Conservation (phyloP, 2,113 vertebrate species). For the Hymenochirus boettgeri region DNA sequence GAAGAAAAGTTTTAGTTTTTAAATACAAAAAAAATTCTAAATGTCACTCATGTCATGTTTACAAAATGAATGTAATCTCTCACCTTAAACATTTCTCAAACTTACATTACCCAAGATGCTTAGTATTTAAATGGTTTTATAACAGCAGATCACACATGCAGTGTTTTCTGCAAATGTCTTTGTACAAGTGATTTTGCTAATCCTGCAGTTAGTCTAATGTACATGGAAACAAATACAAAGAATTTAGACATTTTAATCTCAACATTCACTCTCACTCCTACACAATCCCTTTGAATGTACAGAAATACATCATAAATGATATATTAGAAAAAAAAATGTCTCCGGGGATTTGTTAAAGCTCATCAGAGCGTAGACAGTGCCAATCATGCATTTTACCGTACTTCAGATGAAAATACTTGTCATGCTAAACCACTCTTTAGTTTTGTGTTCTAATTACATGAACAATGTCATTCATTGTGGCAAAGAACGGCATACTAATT, state of each 20-base stretch:
- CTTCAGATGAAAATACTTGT: conserved; percentile 24
- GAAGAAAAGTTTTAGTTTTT: too few relatives aligned
- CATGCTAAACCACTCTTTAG: conserved; percentile 10
- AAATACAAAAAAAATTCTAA: too few relatives aligned
- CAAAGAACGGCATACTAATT: conserved; percentile 6
- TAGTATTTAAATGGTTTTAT: too few relatives aligned
- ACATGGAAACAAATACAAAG: background rate
- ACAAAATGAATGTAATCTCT: too few relatives aligned
- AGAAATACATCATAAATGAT: conserved; percentile 29
- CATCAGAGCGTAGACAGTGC: conserved; percentile 26
- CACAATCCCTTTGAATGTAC: conserved; percentile 25
- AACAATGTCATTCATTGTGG: conserved; percentile 22
- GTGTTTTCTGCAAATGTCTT: background rate
- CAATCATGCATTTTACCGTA: conserved; percentile 19
- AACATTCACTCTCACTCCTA: conserved; percentile 19
- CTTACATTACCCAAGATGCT: too few relatives aligned
- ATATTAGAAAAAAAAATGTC: conserved; percentile 27
- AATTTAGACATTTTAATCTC: conserved; percentile 2
- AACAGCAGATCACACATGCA: too few relatives aligned
- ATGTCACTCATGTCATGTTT: too few relatives aligned
- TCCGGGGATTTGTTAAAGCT: conserved; percentile 30
- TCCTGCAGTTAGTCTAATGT: conserved; percentile 20
- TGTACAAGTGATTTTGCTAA: conserved; percentile 25
- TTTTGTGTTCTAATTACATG: conserved; percentile 25
- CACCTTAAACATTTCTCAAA: too few relatives aligned